Percentiles rank a stretch among this genome's conserved stretches.
Evolutionary conservation across 2,113 vertebrate genomes (phyloP).

Genomic region (Aplodontia rufa): DNA sequence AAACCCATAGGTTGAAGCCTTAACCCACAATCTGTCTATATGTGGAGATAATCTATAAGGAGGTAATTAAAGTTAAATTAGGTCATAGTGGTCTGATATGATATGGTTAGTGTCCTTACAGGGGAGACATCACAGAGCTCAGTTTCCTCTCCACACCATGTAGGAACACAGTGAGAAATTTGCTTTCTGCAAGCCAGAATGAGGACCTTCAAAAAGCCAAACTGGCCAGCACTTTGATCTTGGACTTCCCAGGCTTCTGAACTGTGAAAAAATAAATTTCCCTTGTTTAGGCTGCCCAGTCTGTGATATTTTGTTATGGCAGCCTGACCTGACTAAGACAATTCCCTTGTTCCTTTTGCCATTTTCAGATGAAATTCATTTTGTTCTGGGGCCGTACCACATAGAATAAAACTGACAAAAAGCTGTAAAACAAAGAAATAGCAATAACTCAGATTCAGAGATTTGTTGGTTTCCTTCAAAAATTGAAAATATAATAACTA

Average conservation of each 20-base stretch:
- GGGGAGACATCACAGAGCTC: not conserved
- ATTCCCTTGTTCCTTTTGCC: not conserved
- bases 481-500: constrained; percentile 22
- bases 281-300: not conserved
- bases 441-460: not conserved
- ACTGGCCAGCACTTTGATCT: not conserved
- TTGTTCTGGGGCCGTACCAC: not conserved
- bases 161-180: not conserved
- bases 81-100: not conserved
- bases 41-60: not conserved
- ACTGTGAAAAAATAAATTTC: not conserved
- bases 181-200: not conserved
- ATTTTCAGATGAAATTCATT: not conserved
- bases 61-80: not conserved
- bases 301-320: not conserved
- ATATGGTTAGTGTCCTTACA: not conserved
- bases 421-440: not conserved
- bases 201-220: not conserved
- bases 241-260: not conserved
- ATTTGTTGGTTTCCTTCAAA: not conserved
- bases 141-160: not conserved
- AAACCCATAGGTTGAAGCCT: not conserved
- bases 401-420: constrained; percentile 16
- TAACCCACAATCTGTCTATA: not conserved
- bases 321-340: not conserved